Base-by-base conservation (phyloP, 1,140 invertebrate species). In the Drosophila truncata region DNA sequence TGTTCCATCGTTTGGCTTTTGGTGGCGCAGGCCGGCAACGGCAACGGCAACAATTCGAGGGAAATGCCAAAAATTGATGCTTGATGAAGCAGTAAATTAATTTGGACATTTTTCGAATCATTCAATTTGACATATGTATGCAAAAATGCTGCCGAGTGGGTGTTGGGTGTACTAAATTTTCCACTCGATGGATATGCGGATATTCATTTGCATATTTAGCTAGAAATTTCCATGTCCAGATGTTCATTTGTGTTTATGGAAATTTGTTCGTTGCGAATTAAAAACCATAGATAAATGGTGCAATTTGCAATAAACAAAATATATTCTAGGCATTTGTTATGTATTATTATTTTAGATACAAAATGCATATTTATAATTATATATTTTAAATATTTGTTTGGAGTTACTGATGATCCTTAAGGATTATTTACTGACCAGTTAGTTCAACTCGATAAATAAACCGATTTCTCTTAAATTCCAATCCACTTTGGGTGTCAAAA, bases 71-170 rank as follows among this genome's bases (percentile, higher is more conserved):
- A 67, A 67, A 76, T 66, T 69, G 41, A 69, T 78, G 55, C 63
- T 78, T 77, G 72, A 78, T 78, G 49, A 60, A 78, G 73, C 74
- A 60, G 47, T 78, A 78, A 77, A 77, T 77, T 67, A 77, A 77
- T 60, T 67, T 67, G 62, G 42, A 77, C 64, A 72, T 72, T 77
- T 77, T 77, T 46, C 27, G 71, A 57, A 55, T 73, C 59, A 76
- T 57, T 57, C 71, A 60, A 59, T 31, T 35, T 33, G 37, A 59
- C 54, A 50, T 33, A 31, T 61, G 57, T 66, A 50, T 63, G 65
- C 35, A 33, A 23, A 31, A 67, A 63, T 41, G 62, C 20, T 18
- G 25, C 16, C 25, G n/a, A 58, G 11, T 18, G 55, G 39, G 55
- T 16, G 62, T 16, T 13, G 52, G 16, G 14, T 50, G 20, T 8